Conservation (phyloP, 2,888 invertebrate species). For the Orchestes rusci region DNA sequence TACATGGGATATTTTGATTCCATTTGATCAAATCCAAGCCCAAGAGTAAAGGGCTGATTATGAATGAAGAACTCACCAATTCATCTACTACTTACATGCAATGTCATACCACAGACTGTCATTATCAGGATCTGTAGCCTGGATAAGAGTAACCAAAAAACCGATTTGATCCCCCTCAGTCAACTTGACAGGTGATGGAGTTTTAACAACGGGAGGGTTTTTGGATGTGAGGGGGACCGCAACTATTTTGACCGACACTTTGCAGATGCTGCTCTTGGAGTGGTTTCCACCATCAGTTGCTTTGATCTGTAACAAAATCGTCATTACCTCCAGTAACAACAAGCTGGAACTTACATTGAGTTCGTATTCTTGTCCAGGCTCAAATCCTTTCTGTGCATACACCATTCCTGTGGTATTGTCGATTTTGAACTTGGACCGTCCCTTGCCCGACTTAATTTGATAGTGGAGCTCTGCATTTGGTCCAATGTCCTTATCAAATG, state of each 20-base stretch:
- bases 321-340: no score
- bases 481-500: conserved; percentile 75
- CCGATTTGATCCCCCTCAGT: conserved; percentile 85
- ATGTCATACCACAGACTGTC: conserved; percentile 90
- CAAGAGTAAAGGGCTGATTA: no score
- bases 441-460: conserved; percentile 69
- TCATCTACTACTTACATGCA: conserved; percentile 55
- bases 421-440: conserved; percentile 74
- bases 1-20: neutral
- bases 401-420: conserved; percentile 76
- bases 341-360: conserved; percentile 56
- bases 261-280: conserved; percentile 65
- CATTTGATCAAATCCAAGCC: no score
- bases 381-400: conserved; percentile 64
- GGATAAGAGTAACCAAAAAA: conserved; percentile 76
- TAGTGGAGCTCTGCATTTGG: conserved; percentile 79
- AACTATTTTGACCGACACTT: conserved; percentile 64
- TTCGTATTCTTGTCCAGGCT: conserved; percentile 60
- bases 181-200: conserved; percentile 62
- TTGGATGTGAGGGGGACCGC: conserved; percentile 53
- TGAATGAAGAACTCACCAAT: no score
- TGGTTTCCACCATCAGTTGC: conserved; percentile 77
- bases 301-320: conserved; percentile 52
- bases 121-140: conserved; percentile 78
- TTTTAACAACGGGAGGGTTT: conserved; percentile 57